Evolutionary conservation across 2,888 invertebrate genomes (phyloP).

Genomic region (Pollenia angustigena): DNA sequence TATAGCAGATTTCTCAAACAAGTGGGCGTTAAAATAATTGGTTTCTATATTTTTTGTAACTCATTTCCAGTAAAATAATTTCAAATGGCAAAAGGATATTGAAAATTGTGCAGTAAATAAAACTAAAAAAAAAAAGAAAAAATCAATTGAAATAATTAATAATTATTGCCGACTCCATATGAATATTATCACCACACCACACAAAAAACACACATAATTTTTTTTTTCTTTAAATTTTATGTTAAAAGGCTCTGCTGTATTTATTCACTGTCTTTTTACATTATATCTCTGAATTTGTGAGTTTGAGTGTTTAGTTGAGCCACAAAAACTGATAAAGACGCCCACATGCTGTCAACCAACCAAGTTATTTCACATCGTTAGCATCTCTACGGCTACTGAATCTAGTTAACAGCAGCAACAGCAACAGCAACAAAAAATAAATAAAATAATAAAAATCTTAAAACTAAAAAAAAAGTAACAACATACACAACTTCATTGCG

Average conservation of each 20-base stretch:
- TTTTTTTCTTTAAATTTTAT: conserved; percentile 45
- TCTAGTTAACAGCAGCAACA: conserved; percentile 50
- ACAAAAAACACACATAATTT: conserved; percentile 5
- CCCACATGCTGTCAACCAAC: conserved; percentile 77
- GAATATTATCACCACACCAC: conserved; percentile 16
- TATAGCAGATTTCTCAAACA: neutral
- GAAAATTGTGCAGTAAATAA: conserved; percentile 33
- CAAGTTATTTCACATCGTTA: conserved; percentile 71
- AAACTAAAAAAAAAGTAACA: conserved; percentile 20
- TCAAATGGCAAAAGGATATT: conserved; percentile 64
- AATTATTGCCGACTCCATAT: conserved; percentile 44
- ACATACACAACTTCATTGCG: conserved; percentile 74
- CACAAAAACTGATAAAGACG: conserved; percentile 73
- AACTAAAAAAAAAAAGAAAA: conserved; percentile 5
- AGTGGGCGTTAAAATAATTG: conserved; percentile 81
- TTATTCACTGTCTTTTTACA: neutral
- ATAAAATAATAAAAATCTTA: conserved; percentile 38
- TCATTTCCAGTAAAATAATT: conserved; percentile 26
- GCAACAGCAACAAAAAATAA: conserved; percentile 31
- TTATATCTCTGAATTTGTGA: neutral
- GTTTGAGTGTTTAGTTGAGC: conserved; percentile 12
- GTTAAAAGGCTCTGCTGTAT: conserved; percentile 58
- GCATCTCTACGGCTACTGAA: conserved; percentile 68
- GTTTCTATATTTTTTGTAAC: conserved; percentile 70
- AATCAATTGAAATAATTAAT: conserved; percentile 66